Percentiles rank a stretch among this genome's conserved stretches.
Conservation (phyloP, 2,797 vertebrate genomes). For the Oreochromis grahami region DNA sequence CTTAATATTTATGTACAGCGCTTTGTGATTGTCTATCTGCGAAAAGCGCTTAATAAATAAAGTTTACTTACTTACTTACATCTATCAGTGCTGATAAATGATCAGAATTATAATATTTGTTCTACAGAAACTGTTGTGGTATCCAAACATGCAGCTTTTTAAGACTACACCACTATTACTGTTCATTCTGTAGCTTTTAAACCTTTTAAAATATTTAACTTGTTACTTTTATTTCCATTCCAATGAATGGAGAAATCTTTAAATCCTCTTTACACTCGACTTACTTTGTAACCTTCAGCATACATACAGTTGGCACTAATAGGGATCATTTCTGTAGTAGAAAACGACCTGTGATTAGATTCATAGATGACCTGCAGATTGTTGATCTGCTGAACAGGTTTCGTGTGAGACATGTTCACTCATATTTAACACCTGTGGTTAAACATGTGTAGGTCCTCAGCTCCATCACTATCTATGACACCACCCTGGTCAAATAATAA, state of each 20-base stretch:
- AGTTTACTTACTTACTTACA: too few species aligned
- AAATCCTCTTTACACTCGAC: not conserved
- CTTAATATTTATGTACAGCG: too few species aligned
- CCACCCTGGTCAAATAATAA: rapidly evolving
- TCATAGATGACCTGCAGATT: not conserved
- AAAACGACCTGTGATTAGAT: not conserved
- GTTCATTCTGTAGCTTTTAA: not conserved
- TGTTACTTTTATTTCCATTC: rapidly evolving
- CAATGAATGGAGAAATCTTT: rapidly evolving
- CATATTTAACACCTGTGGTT: not conserved
- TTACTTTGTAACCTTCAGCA: not conserved
- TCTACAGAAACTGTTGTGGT: rapidly evolving
- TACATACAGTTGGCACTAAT: not conserved
- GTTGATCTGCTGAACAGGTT: not conserved
- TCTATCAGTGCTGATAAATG: too few species aligned
- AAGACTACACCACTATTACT: not conserved
- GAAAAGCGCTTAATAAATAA: too few species aligned
- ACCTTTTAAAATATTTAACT: not conserved
- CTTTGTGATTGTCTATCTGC: too few species aligned
- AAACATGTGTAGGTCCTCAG: not conserved
- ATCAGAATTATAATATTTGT: not conserved
- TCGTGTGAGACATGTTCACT: rapidly evolving
- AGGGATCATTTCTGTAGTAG: not conserved
- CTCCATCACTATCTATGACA: not conserved
- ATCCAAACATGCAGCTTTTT: not conserved